Base-by-base conservation (phyloP, 2,797 vertebrate species). In the Cossypha niveicapilla region DNA sequence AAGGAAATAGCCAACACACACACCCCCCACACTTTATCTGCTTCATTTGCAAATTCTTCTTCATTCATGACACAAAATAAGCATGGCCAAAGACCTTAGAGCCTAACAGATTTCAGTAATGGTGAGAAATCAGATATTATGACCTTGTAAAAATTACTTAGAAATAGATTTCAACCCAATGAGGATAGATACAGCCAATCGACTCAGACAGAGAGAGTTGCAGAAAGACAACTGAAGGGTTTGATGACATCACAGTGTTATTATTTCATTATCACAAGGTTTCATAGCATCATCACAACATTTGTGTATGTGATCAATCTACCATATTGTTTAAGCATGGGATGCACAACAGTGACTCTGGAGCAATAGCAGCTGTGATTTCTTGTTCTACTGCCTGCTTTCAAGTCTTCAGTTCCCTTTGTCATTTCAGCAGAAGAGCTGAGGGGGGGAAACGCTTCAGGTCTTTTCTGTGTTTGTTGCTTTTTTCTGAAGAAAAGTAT, bases 391-490 rank as follows among this genome's bases (percentile, higher is more conserved):
- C 28, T 24, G 50, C 39, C 7, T 65, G n/a, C 4, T 51, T 18
- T 23, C 48, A 74, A 25, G 12, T 14, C 37, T 48, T 45, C 7
- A 4, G 30, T 37, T 91, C n/a, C 53, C 65, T 2, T 1, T 41
- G 9, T 37, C 16, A 42, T 16, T 41, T 84, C 48, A 83, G 34
- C 32, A 74, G 45, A 77, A 48, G 39, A 86, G 18, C 6, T 47
- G 21, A 23, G 15, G 3, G 2, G 4, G 5, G 4, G 0, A 50
- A 71, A 53, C 0, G 0, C 10, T 34, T 39, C 24, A 13, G 13
- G 41, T 70, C n/a, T 77, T 84, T 48, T 35, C 4, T 25, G 9
- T 9, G 6, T 72, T 72, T 68, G 9, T 72, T 76, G 7, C 0
- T 1, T 37, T 47, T 12, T 51, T 37, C 54, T 17, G 42, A 30